Evolutionary conservation across 2,113 vertebrate genomes (phyloP).

Genomic region (Ageneiosus marmoratus): DNA sequence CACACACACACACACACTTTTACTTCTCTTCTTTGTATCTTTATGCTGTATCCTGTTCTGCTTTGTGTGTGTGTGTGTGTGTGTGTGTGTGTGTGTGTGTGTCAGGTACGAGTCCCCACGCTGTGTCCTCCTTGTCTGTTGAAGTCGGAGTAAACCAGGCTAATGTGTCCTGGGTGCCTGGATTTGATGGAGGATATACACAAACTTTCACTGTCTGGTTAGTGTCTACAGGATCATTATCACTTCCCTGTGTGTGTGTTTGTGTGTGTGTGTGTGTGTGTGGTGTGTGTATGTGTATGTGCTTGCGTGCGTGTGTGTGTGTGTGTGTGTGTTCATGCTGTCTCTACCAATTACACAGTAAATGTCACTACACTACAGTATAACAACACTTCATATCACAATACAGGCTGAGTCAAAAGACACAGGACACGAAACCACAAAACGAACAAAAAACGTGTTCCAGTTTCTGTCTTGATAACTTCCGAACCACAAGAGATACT

Average conservation of each 20-base stretch:
- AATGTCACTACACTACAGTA: neutral
- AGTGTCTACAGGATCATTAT: conserved; percentile 32
- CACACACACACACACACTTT: neutral
- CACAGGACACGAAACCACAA: no score
- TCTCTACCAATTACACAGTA: neutral
- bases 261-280: conserved; percentile 46
- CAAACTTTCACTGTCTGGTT: conserved; percentile 96
- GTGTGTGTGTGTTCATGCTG: conserved; percentile 46
- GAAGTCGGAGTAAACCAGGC: conserved; percentile 75
- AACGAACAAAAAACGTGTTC: no score
- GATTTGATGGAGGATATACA: conserved; percentile 90
- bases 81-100: conserved; percentile 13
- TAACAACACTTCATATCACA: neutral
- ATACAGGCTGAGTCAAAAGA: no score
- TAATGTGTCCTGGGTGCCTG: conserved; percentile 91
- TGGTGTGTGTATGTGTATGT: neutral
- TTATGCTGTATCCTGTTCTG: conserved; percentile 45
- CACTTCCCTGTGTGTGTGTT: neutral
- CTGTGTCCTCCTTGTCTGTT: conserved; percentile 81
- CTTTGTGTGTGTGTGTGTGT: neutral
- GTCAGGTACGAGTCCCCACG: conserved; percentile 91
- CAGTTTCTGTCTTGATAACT: no score
- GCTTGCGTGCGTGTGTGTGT: conserved; percentile 58
- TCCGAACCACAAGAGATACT: no score
- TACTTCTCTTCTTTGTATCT: neutral